Percentiles rank a stretch among this genome's conserved stretches.
These are phyloP conservation scores for Semaprochilodus insignis DNA, from an alignment of 2,797 vertebrate genomes.

Conservation along the genomic window DNA sequence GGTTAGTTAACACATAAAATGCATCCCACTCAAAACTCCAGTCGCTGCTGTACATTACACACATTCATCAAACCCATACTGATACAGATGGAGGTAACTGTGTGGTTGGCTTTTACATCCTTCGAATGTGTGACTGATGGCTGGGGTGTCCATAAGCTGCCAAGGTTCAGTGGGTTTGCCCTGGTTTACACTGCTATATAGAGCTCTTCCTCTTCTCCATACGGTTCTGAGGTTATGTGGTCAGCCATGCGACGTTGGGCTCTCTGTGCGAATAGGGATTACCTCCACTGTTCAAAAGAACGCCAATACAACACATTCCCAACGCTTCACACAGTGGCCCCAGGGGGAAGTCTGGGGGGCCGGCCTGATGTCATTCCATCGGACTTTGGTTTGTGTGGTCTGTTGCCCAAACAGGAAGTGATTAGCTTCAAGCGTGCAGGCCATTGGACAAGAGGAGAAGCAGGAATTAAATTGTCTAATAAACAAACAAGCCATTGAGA, in stretches of 20 bases:
- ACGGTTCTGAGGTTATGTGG: slow-evolving; percentile 39
- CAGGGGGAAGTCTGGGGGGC: slow-evolving; percentile 52
- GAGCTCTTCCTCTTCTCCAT: slow-evolving; percentile 39
- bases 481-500: slow-evolving; percentile 67
- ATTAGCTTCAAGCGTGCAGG: slow-evolving; percentile 66
- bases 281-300: slow-evolving; percentile 72
- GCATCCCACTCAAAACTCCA: neutral
- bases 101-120: neutral
- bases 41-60: neutral
- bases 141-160: neutral
- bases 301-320: slow-evolving; percentile 81
- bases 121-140: neutral
- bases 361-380: slow-evolving; percentile 78
- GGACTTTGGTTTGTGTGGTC: slow-evolving; percentile 66
- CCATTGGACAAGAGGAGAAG: slow-evolving; percentile 60
- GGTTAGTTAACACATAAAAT: neutral
- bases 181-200: slow-evolving; percentile 6
- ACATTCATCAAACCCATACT: neutral
- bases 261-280: slow-evolving; percentile 78
- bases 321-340: slow-evolving; percentile 70
- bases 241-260: slow-evolving; percentile 52
- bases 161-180: slow-evolving; percentile 24
- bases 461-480: slow-evolving; percentile 57
- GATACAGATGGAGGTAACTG: neutral
- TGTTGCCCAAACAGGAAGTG: slow-evolving; percentile 73